A percentile compares a stretch with the other conserved stretches of the same genome.
phyloP scores from a whole-genome alignment of 2,797 vertebrate species.

The Channa striata region DNA sequence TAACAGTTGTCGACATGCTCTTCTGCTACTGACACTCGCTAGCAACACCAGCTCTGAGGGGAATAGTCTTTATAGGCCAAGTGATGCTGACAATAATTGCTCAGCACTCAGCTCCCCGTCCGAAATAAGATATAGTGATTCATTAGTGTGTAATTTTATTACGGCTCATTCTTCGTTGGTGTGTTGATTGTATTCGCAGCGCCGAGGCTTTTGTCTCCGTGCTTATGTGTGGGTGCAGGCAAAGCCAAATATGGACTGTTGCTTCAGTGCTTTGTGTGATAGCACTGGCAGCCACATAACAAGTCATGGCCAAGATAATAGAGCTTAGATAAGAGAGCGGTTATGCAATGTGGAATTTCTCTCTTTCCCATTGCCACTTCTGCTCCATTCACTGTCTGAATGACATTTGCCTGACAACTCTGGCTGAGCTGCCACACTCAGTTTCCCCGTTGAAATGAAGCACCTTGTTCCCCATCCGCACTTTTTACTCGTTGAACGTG shows the following conservation, averaged over 20 bases:
- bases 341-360: conserved; percentile 78
- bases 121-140: conserved; percentile 72
- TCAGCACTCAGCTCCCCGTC: conserved; percentile 68
- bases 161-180: conserved; percentile 62
- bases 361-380: conserved; percentile 53
- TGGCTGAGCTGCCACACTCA: conserved; percentile 55
- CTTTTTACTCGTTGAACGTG: conserved; percentile 29
- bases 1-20: conserved; percentile 84
- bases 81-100: conserved; percentile 82
- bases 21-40: conserved; percentile 74
- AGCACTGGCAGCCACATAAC: conserved; percentile 73
- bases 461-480: conserved; percentile 39
- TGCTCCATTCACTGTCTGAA: conserved; percentile 56
- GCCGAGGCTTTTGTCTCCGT: conserved; percentile 51
- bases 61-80: conserved; percentile 80
- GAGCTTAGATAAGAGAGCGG: conserved; percentile 72
- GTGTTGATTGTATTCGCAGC: conserved; percentile 53
- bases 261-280: conserved; percentile 66
- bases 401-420: conserved; percentile 72
- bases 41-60: conserved; percentile 79
- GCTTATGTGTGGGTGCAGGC: conserved; percentile 52
- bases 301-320: conserved; percentile 73
- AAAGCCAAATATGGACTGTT: conserved; percentile 66
- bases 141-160: conserved; percentile 50
- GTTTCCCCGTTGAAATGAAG: conserved; percentile 50